Conservation (phyloP, 2,113 vertebrate genomes). For the Acanthochromis polyacanthus region DNA sequence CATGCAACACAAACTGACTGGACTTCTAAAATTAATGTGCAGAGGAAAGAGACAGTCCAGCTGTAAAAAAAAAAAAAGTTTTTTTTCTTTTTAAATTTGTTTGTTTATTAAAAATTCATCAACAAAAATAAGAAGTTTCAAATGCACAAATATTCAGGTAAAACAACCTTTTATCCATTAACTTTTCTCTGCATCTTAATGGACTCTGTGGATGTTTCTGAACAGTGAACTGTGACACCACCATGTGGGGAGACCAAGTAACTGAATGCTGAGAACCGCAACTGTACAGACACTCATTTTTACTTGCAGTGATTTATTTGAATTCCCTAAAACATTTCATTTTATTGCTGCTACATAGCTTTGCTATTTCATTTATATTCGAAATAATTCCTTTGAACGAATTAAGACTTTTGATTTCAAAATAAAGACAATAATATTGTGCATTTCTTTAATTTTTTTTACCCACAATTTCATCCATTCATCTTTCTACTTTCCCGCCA, state of each 20-base stretch:
- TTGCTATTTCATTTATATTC: too few species aligned
- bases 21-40: slow-evolving; percentile 6
- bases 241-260: slow-evolving; percentile 41
- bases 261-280: neutral
- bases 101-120: neutral
- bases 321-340: neutral
- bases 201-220: neutral
- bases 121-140: neutral
- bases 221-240: slow-evolving; percentile 35
- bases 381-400: neutral
- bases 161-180: too few species aligned
- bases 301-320: neutral
- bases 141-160: too few species aligned
- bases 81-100: too few species aligned
- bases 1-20: slow-evolving; percentile 22
- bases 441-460: neutral
- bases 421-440: neutral
- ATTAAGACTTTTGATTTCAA: too few species aligned
- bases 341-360: neutral
- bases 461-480: neutral
- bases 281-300: neutral
- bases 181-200: too few species aligned
- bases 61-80: neutral
- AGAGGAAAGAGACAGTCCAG: slow-evolving; percentile 7
- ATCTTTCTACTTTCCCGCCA: neutral